These are phyloP conservation scores for Sminthurinus aureus DNA, from an alignment of 2,888 invertebrate species.

Conservation along the genomic window DNA sequence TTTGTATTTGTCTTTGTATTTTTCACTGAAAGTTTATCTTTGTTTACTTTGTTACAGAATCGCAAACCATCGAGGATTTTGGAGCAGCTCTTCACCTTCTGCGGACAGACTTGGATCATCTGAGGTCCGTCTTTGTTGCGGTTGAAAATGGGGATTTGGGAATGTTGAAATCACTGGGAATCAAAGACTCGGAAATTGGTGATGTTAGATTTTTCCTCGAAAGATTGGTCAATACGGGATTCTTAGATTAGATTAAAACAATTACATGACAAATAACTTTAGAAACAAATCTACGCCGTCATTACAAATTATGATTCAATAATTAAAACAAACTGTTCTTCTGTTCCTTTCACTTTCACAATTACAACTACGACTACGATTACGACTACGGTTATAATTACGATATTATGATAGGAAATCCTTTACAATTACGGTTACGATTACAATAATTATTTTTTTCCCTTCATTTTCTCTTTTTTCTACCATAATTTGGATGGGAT, in stretches of 20 bases:
- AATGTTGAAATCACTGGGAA: slow-evolving; percentile 91
- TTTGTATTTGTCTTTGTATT: too few species aligned
- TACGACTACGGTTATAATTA: too few species aligned
- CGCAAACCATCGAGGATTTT: slow-evolving; percentile 94
- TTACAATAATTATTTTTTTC: too few species aligned
- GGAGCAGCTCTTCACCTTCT: slow-evolving; percentile 84
- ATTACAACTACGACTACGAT: too few species aligned
- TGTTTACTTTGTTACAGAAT: slow-evolving; percentile 70
- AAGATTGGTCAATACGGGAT: slow-evolving; percentile 93
- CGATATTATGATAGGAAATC: too few species aligned
- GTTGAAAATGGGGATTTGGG: slow-evolving; percentile 94
- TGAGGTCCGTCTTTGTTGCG: slow-evolving; percentile 94
- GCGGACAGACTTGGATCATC: slow-evolving; percentile 88
- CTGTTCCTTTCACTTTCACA: too few species aligned
- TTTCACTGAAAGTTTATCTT: neutral
- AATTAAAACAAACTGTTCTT: too few species aligned
- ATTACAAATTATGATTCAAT: too few species aligned
- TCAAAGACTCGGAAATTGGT: slow-evolving; percentile 93
- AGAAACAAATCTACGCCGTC: too few species aligned
- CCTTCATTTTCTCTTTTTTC: too few species aligned
- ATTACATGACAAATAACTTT: neutral
- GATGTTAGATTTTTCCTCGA: slow-evolving; percentile 96
- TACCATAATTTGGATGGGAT: too few species aligned
- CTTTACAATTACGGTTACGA: too few species aligned
- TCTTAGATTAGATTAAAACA: slow-evolving; percentile 76